A percentile compares a stretch with the other conserved stretches of the same genome.
These are phyloP conservation scores for Parasteatoda lunata DNA, from an alignment of 2,888 invertebrate genomes.

Conservation along the genomic window DNA sequence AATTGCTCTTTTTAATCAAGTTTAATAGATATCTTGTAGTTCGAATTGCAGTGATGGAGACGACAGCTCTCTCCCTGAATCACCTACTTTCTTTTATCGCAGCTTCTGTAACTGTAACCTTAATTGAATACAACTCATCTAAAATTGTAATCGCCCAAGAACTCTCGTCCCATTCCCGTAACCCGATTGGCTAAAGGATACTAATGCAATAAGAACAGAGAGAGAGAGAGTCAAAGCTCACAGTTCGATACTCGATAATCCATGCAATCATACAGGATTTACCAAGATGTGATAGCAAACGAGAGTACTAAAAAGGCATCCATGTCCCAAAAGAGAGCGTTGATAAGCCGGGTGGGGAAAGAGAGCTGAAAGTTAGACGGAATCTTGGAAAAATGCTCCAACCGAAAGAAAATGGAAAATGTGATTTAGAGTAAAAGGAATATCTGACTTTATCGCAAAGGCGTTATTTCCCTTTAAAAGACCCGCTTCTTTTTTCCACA, in stretches of 20 bases:
- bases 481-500: constrained; percentile 41
- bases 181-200: neutral
- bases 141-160: neutral
- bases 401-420: constrained; percentile 51
- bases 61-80: too few species aligned
- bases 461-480: constrained; percentile 56
- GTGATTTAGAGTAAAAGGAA: constrained; percentile 56
- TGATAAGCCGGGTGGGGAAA: constrained; percentile 12
- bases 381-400: constrained; percentile 25
- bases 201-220: neutral
- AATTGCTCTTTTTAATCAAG: too few species aligned
- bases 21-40: too few species aligned
- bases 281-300: neutral
- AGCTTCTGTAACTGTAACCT: neutral
- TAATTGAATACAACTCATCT: constrained; percentile 1
- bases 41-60: too few species aligned
- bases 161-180: neutral
- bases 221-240: neutral
- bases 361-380: neutral
- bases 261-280: constrained; percentile 9
- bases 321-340: constrained; percentile 10
- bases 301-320: neutral
- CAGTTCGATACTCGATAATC: constrained; percentile 1
- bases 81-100: too few species aligned
- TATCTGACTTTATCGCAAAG: constrained; percentile 22